Evolutionary conservation across 1,140 invertebrate genomes (phyloP).

Genomic region (Hestina assimilis): DNA sequence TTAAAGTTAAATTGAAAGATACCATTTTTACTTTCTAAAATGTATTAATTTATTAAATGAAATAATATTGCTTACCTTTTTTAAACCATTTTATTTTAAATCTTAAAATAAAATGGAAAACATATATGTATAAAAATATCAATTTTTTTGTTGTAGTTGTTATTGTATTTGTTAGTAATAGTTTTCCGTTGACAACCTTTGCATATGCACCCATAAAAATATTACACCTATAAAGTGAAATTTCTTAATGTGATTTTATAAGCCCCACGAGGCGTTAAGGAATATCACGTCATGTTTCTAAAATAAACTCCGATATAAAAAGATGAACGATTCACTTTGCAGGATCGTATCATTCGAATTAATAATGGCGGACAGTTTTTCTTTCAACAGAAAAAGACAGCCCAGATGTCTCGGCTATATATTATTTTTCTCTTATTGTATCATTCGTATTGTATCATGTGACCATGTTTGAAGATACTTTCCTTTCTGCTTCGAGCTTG

Average conservation of each 20-base stretch:
- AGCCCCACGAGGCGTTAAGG: not conserved
- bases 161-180: too few relatives aligned
- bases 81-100: too few relatives aligned
- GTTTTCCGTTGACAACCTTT: too few relatives aligned
- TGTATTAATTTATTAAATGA: too few relatives aligned
- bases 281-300: conserved; percentile 6
- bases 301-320: conserved; percentile 23
- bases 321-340: conserved; percentile 24
- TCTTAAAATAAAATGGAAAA: too few relatives aligned
- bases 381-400: conserved; percentile 30
- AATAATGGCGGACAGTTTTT: conserved; percentile 46
- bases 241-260: conserved; percentile 10
- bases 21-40: too few relatives aligned
- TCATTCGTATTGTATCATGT: conserved; percentile 37
- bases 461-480: conserved; percentile 23
- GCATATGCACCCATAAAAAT: too few relatives aligned
- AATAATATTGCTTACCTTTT: too few relatives aligned
- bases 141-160: too few relatives aligned
- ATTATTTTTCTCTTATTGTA: conserved; percentile 44
- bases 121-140: too few relatives aligned
- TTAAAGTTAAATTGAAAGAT: too few relatives aligned
- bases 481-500: not conserved
- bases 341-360: conserved; percentile 48
- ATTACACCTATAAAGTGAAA: not conserved
- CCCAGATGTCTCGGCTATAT: conserved; percentile 40